Conservation (phyloP, 2,888 invertebrate species). For the Oscheius myriophilus region DNA sequence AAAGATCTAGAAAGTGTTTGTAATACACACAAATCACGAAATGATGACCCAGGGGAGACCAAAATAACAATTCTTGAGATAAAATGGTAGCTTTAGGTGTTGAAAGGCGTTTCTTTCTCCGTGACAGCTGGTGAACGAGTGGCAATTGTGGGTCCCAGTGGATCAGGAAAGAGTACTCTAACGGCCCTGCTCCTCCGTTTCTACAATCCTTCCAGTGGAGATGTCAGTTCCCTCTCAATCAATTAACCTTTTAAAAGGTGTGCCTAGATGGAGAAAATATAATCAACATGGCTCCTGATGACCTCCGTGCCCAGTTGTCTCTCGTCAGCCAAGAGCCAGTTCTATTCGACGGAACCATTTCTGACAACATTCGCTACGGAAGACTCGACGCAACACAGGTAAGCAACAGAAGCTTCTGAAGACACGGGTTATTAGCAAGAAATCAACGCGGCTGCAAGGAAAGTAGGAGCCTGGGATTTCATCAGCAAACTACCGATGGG, state of each 20-base stretch:
- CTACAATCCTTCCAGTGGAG: slow-evolving; percentile 63
- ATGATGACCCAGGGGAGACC: too few relatives aligned
- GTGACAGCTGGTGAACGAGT: slow-evolving; percentile 66
- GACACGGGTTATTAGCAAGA: slow-evolving; percentile 46
- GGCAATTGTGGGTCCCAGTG: slow-evolving; percentile 67
- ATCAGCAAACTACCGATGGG: slow-evolving; percentile 66
- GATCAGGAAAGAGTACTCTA: slow-evolving; percentile 67
- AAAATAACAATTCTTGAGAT: too few relatives aligned
- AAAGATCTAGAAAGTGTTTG: too few relatives aligned
- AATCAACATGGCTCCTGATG: slow-evolving; percentile 62
- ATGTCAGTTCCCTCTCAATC: slow-evolving; percentile 37
- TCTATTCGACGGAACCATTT: slow-evolving; percentile 67
- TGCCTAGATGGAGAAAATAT: slow-evolving; percentile 71
- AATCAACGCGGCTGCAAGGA: slow-evolving; percentile 67
- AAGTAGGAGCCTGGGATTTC: slow-evolving; percentile 69
- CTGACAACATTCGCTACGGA: slow-evolving; percentile 69
- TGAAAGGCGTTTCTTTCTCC: slow-evolving; percentile 57
- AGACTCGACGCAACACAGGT: slow-evolving; percentile 61
- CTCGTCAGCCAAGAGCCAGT: slow-evolving; percentile 73
- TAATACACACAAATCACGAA: too few relatives aligned
- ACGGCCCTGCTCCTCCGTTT: slow-evolving; percentile 66
- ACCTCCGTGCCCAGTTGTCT: slow-evolving; percentile 71
- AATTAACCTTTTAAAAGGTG: slow-evolving; percentile 44
- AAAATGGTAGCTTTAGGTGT: slow-evolving; percentile 38
- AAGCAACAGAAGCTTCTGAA: background rate